phyloP scores from a whole-genome alignment of 2,888 invertebrate genomes.

The Oithona nana region DNA sequence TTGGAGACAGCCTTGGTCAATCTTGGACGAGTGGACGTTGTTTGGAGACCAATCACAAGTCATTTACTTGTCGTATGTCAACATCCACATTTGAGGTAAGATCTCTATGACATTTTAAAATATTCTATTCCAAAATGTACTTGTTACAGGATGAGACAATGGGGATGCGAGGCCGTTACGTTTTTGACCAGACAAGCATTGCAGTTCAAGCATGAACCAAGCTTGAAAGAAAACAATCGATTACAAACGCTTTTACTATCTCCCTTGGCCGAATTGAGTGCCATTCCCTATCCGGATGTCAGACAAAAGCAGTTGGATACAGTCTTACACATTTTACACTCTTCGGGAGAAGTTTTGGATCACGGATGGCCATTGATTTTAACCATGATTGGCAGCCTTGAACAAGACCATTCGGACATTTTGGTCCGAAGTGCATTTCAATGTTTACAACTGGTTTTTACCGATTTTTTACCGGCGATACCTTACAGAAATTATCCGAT shows the following conservation, averaged over 20 bases:
- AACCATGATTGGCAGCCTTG: conserved; percentile 84
- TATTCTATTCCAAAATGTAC: too few species aligned
- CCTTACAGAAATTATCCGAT: conserved; percentile 75
- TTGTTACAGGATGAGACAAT: conserved; percentile 91
- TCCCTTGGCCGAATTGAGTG: conserved; percentile 76
- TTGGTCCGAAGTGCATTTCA: conserved; percentile 84
- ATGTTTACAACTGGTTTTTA: conserved; percentile 81
- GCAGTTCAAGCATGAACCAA: conserved; percentile 61
- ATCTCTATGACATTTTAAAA: too few species aligned
- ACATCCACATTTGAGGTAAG: conserved; percentile 76
- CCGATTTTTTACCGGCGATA: conserved; percentile 79
- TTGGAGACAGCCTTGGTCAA: conserved; percentile 92
- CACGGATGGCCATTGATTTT: conserved; percentile 90
- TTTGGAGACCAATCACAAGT: conserved; percentile 72
- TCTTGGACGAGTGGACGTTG: conserved; percentile 69
- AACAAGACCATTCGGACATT: conserved; percentile 76
- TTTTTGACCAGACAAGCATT: conserved; percentile 79
- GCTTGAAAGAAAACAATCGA: conserved; percentile 32
- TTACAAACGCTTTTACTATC: conserved; percentile 68
- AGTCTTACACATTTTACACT: conserved; percentile 75
- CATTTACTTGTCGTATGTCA: conserved; percentile 90
- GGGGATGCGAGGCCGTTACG: conserved; percentile 93
- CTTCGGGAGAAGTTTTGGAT: conserved; percentile 71
- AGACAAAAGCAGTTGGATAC: conserved; percentile 85
- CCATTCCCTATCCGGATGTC: conserved; percentile 77